Evolutionary conservation across 2,113 vertebrate species (phyloP), one percentile per base, ranked within the genome.

Genomic region (Pogona vitticeps): DNA sequence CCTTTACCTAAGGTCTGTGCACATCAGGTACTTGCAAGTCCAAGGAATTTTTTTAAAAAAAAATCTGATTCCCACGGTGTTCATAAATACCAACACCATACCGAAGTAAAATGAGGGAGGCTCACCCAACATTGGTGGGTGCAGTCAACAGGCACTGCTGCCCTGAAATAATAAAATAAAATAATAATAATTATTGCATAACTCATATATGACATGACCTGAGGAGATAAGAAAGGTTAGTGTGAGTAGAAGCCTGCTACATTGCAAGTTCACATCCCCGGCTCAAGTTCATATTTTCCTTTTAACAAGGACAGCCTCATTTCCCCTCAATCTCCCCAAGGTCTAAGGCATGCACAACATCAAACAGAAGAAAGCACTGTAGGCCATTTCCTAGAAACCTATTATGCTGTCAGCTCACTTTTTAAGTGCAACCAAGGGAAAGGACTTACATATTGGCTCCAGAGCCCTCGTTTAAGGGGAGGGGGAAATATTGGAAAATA

Each of bases 211-310:
- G 23, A 20, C 31, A 31, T 38, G 59, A 31, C 9, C 10, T 40
- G 20, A 20, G 33, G 3, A 26, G 14, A 61, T 72, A 61, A 31
- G 14, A 46, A 76, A 65, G 46, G 23, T 21, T 42, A 63, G 38
- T 8, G 10, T 15, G 8, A 36, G 7, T 12, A 26, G 80, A 82
- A 84, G 92, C 93, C 92, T 90, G 92, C 90, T 92, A 91, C 92
- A 88, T 94, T 82, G 92, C 88, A 82, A 93, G 93, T 93, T 92
- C 95, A 84, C 92, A 91, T 90, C 91, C 93, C 93, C 90, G 91
- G 93, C 96, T 96, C 96, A 95, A 90, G 28, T 95, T 94, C 93
- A 96, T 96, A 95, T 96, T 94, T 95, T 94, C 94, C 94, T 95
- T 95, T 93, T 92, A 85, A 23, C 61, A n/a, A 76, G 38, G 65